These are phyloP conservation scores for Drosophila auraria DNA, from an alignment of 1,140 invertebrate species.

Conservation along the genomic window DNA sequence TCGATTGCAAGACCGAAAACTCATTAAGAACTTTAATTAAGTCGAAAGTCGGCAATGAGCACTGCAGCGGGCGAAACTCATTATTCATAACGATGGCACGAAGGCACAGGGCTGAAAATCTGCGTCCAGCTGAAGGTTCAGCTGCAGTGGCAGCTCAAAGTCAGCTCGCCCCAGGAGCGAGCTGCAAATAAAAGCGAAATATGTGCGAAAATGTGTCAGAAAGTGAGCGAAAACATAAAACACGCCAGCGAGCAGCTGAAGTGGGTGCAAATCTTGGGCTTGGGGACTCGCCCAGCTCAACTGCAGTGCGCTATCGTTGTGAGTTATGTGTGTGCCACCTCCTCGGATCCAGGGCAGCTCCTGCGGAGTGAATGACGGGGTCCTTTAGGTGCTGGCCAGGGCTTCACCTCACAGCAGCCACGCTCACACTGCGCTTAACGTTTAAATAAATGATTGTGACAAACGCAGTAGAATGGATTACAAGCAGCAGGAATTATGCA, in stretches of 20 bases:
- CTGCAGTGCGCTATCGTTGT: slow-evolving; percentile 49
- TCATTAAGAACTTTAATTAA: slow-evolving; percentile 83
- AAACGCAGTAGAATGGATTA: slow-evolving; percentile 62
- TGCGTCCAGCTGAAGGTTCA: slow-evolving; percentile 33
- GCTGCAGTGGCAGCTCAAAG: slow-evolving; percentile 27
- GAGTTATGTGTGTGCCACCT: slow-evolving; percentile 71
- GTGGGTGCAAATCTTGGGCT: not conserved
- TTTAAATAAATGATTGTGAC: slow-evolving; percentile 81
- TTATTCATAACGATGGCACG: slow-evolving; percentile 68
- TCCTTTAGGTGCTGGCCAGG: slow-evolving; percentile 53
- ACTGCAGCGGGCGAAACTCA: slow-evolving; percentile 45
- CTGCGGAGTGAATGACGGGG: slow-evolving; percentile 45
- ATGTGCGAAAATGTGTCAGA: slow-evolving; percentile 77
- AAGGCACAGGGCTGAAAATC: slow-evolving; percentile 36
- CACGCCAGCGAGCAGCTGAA: slow-evolving; percentile 39
- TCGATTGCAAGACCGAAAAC: slow-evolving; percentile 75
- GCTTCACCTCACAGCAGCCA: slow-evolving; percentile 35
- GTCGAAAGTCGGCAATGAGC: slow-evolving; percentile 50
- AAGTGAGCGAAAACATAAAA: slow-evolving; percentile 75
- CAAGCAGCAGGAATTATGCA: slow-evolving; percentile 40
- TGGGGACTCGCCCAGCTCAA: slow-evolving; percentile 3
- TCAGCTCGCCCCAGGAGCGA: slow-evolving; percentile 12
- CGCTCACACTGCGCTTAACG: slow-evolving; percentile 68
- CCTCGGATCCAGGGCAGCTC: slow-evolving; percentile 37
- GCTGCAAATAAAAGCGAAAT: slow-evolving; percentile 52